Evolutionary conservation across 2,797 vertebrate genomes (phyloP).

Genomic region (Microctenopoma stevenorrisi): DNA sequence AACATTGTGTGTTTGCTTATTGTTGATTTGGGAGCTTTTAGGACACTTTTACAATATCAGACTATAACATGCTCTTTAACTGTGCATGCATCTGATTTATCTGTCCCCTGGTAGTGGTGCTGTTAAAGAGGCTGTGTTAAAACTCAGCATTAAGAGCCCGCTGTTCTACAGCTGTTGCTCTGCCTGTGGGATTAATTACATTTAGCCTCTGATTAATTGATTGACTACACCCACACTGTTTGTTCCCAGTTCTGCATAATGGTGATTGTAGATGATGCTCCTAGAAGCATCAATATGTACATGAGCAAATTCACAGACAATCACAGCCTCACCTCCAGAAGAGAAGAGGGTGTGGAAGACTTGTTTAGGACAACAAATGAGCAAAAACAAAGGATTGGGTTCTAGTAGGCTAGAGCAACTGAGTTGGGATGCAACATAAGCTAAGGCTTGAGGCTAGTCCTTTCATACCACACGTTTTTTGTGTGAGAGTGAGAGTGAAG

Average conservation of each 20-base stretch:
- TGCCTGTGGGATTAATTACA: conserved; percentile 68
- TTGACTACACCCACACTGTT: conserved; percentile 40
- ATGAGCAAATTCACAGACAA: conserved; percentile 7
- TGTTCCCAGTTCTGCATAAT: conserved; percentile 22
- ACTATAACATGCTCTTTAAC: conserved; percentile 3
- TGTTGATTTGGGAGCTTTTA: conserved; percentile 47
- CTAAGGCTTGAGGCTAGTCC: conserved; percentile 48
- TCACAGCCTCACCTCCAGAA: conserved; percentile 10
- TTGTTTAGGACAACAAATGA: conserved; percentile 23
- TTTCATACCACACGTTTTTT: conserved; percentile 16
- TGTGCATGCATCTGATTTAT: conserved; percentile 23
- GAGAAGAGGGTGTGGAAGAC: conserved; percentile 11
- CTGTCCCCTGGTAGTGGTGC: conserved; percentile 32
- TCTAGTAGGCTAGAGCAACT: conserved; percentile 42
- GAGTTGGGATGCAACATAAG: conserved; percentile 52
- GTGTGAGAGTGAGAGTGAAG: conserved; percentile 39
- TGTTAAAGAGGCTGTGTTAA: conserved; percentile 46
- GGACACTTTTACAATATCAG: conserved; percentile 30
- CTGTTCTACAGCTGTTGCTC: conserved; percentile 64
- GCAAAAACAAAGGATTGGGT: neutral
- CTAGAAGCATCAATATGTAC: conserved; percentile 17
- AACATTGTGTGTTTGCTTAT: conserved; percentile 39
- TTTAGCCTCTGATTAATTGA: conserved; percentile 68
- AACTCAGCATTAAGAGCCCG: conserved; percentile 43
- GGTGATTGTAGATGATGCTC: conserved; percentile 21